Percentiles rank a stretch among this genome's conserved stretches.
These are phyloP conservation scores for Brachyistius frenatus DNA, from an alignment of 2,113 vertebrate species.

Conservation along the genomic window DNA sequence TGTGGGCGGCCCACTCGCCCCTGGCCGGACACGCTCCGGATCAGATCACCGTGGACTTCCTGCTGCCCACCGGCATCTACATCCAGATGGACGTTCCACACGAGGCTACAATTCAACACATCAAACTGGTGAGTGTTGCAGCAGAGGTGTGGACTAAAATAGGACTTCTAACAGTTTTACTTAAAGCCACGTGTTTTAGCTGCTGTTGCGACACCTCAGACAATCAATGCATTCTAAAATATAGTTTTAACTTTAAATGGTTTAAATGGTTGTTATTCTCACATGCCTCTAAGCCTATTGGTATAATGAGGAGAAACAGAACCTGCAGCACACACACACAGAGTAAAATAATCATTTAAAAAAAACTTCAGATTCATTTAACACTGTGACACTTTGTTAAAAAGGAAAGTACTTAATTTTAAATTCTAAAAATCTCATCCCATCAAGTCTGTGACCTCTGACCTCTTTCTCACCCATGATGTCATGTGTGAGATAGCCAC, in stretches of 20 bases:
- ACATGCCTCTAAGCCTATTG: neutral
- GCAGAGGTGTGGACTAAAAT: neutral
- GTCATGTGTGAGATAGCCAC: too few relatives aligned
- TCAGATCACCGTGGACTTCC: slow-evolving; percentile 93
- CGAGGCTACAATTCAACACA: slow-evolving; percentile 94
- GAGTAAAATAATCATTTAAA: neutral
- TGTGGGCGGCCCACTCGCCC: slow-evolving; percentile 95
- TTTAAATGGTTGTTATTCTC: neutral
- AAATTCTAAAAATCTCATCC: too few relatives aligned
- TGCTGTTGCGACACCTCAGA: neutral
- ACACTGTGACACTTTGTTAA: too few relatives aligned
- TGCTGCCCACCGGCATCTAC: slow-evolving; percentile 97
- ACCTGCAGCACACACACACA: neutral
- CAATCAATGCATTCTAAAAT: neutral
- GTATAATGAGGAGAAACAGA: neutral
- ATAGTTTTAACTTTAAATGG: neutral
- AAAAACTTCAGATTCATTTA: too few relatives aligned
- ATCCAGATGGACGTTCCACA: slow-evolving; percentile 96
- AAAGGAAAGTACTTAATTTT: too few relatives aligned
- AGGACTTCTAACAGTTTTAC: neutral
- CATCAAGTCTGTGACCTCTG: too few relatives aligned
- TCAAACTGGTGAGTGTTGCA: slow-evolving; percentile 91
- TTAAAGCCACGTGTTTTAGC: neutral
- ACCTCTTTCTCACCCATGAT: too few relatives aligned
- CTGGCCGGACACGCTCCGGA: slow-evolving; percentile 88